Evolutionary conservation across 2,797 vertebrate species (phyloP).

Genomic region (Gouania willdenowi): DNA sequence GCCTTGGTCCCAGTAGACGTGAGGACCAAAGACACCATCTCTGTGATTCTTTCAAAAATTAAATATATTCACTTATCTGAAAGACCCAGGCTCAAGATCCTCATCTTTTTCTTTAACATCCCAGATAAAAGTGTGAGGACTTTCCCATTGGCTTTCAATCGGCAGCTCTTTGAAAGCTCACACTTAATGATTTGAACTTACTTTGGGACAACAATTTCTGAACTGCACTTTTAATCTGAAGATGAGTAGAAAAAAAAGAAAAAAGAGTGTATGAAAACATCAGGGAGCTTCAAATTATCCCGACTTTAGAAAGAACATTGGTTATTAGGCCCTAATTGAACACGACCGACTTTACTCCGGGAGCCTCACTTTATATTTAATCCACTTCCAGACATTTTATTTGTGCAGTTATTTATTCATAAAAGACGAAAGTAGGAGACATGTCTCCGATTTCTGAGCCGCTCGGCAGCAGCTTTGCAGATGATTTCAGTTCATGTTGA

Average conservation of each 20-base stretch:
- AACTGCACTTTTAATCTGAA: conserved; percentile 77
- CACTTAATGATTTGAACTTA: conserved; percentile 81
- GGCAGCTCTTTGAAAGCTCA: conserved; percentile 76
- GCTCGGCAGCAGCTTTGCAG: conserved; percentile 45
- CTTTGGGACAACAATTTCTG: conserved; percentile 81
- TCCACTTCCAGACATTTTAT: conserved; percentile 66
- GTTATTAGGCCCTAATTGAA: conserved; percentile 75
- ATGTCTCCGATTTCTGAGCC: conserved; percentile 30
- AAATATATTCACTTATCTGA: conserved; percentile 82
- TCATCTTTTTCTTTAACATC: conserved; percentile 76
- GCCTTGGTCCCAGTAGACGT: conserved; percentile 71
- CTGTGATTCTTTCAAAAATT: conserved; percentile 82
- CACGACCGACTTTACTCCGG: conserved; percentile 60
- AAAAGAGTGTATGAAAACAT: conserved; percentile 73
- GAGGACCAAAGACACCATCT: conserved; percentile 78
- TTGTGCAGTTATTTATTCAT: conserved; percentile 72
- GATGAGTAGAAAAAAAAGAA: conserved; percentile 69
- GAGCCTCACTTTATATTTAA: conserved; percentile 56
- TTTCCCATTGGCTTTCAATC: conserved; percentile 82
- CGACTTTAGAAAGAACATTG: conserved; percentile 66
- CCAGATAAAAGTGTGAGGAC: conserved; percentile 77
- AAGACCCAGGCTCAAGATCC: conserved; percentile 75
- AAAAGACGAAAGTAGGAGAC: conserved; percentile 55
- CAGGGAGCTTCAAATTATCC: conserved; percentile 73
- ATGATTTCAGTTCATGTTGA: no score